Base-by-base conservation (phyloP, 2,797 vertebrate species). In the Toxotes lorentzi region DNA sequence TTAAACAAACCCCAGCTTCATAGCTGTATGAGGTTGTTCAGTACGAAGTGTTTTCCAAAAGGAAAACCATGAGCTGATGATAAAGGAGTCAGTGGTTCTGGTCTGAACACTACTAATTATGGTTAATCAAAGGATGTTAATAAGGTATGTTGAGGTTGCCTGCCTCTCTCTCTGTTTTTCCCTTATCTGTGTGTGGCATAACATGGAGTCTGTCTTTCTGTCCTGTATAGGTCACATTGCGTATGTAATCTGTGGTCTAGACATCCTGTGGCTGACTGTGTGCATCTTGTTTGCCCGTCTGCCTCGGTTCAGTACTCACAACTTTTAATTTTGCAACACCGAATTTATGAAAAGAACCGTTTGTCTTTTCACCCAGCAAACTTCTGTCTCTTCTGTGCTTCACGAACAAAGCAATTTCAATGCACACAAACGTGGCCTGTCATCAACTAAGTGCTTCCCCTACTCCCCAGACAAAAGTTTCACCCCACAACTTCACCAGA, bases 61-160 rank as follows among this genome's bases (percentile, higher is more conserved):
- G 62, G 73, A 79, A 87, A 90, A 84, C 69, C 73, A 62, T 69
- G 43, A 66, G 56, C 63, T 83, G 82, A 88, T 90, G 75, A 85
- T 86, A 83, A 86, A 87, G 77, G 23, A 78, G 74, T 66, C 57
- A 73, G 69, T 79, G 68, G 81, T 81, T 90, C 79, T 84, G 78
- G 75, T 78, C 77, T 73, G 74, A 79, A 45, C 32, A 85, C 66
- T 60, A 80, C 53, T 85, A 75, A 91, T 89, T 86, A 91, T 79
- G 85, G 81, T 87, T 80, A 77, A 86, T 88, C 82, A 88, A 88
- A 88, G 79, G 66, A 85, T 85, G 66, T 79, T 76, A 64, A 88
- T 88, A 79, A 87, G 80, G 77, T 77, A 72, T 58, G 63, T 68
- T 87, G 79, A 75, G 76, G 81, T 81, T 72, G 27, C 57, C 19